Conservation (phyloP, 2,888 invertebrate species). For the Hipparchia semele region DNA sequence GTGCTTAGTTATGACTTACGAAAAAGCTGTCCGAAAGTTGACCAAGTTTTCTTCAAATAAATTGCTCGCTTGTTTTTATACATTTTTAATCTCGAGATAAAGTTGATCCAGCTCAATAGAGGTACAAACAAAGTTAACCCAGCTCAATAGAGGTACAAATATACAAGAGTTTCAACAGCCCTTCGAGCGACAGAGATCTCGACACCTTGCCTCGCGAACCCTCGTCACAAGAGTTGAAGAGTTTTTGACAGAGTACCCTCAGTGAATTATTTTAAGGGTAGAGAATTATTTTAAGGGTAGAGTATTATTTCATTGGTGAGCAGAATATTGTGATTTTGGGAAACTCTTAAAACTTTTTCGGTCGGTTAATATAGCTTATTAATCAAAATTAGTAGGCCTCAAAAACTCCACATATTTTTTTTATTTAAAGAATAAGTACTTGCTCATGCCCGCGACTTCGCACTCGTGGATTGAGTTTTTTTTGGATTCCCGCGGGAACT, state of each 20-base stretch:
- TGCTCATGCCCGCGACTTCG: too few species aligned
- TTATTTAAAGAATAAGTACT: too few species aligned
- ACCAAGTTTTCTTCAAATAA: not conserved
- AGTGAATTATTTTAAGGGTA: not conserved
- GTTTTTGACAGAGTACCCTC: not conserved
- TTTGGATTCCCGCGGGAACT: too few species aligned
- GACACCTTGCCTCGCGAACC: slow-evolving; percentile 1
- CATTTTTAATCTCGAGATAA: not conserved
- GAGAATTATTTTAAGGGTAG: too few species aligned
- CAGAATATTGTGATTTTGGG: too few species aligned
- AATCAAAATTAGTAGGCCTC: too few species aligned
- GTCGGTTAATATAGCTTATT: too few species aligned
- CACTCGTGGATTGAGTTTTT: too few species aligned
- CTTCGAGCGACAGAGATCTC: not conserved
- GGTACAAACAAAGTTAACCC: not conserved
- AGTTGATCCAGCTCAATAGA: not conserved
- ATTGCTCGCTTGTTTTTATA: not conserved
- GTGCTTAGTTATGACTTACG: not conserved
- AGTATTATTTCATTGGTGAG: too few species aligned
- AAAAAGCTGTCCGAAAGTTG: not conserved
- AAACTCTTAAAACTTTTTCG: too few species aligned
- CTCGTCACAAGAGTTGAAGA: slow-evolving; percentile 3
- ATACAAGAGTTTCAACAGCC: not conserved
- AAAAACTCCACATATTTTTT: too few species aligned
- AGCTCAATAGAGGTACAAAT: not conserved